phyloP scores from a whole-genome alignment of 30 jellyfish, hydroid and myxozoan species.

The Aurelia aurita region DNA sequence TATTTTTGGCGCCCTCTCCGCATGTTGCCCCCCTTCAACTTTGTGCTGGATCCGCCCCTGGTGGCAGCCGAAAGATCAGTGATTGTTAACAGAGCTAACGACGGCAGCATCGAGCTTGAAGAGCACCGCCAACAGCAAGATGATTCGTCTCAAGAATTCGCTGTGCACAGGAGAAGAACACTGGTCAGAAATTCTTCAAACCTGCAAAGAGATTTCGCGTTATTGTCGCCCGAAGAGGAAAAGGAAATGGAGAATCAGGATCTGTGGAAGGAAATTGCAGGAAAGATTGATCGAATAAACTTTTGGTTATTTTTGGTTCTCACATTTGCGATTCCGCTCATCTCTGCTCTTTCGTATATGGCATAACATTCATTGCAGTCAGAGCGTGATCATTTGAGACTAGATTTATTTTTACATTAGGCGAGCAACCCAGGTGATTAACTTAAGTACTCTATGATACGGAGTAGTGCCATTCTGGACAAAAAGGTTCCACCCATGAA shows the following conservation, averaged over 20 bases:
- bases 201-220: conserved; percentile 5
- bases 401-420: too few species aligned
- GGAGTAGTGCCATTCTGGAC: too few species aligned
- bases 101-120: neutral
- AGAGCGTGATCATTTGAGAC: too few species aligned
- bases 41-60: too few species aligned
- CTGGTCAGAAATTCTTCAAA: neutral
- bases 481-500: too few species aligned
- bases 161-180: conserved; percentile 36
- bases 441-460: too few species aligned
- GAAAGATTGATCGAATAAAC: conserved; percentile 8
- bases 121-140: neutral
- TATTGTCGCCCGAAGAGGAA: conserved; percentile 51
- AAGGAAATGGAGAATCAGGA: conserved; percentile 45
- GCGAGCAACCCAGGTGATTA: too few species aligned
- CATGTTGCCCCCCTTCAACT: too few species aligned
- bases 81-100: neutral
- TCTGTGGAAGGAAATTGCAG: conserved; percentile 48
- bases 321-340: neutral
- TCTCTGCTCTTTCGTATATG: too few species aligned
- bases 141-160: neutral
- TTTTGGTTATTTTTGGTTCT: conserved; percentile 11
- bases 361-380: too few species aligned
- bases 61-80: too few species aligned
- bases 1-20: too few species aligned